These are phyloP conservation scores for Micoletzkya japonica DNA, from an alignment of 2,888 invertebrate species.

Conservation along the genomic window DNA sequence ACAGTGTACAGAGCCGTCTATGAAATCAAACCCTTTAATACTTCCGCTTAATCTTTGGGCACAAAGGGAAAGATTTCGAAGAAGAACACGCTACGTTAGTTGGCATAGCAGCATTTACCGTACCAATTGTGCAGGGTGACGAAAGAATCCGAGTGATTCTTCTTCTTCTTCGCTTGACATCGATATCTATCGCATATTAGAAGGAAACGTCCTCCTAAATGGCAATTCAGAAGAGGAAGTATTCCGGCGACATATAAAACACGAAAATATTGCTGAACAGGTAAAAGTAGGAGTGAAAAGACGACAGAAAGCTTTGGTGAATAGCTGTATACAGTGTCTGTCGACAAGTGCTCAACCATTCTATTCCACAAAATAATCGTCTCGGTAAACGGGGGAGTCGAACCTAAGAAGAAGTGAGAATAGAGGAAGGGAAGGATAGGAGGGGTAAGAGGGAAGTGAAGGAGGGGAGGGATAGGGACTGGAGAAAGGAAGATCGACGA, in stretches of 20 bases:
- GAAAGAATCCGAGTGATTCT: constrained; percentile 19
- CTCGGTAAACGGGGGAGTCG: background rate
- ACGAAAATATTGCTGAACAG: too few relatives aligned
- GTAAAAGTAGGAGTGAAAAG: too few relatives aligned
- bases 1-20: constrained; percentile 46
- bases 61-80: background rate
- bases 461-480: background rate
- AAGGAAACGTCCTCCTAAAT: too few relatives aligned
- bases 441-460: constrained; percentile 10
- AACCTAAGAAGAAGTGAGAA: constrained; percentile 7
- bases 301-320: too few relatives aligned
- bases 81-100: background rate
- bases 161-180: too few relatives aligned
- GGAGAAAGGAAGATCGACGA: background rate
- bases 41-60: background rate
- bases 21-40: background rate
- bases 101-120: background rate
- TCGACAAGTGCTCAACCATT: too few relatives aligned
- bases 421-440: constrained; percentile 1
- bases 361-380: constrained; percentile 5
- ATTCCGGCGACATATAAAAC: too few relatives aligned
- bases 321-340: too few relatives aligned
- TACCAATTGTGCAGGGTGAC: constrained; percentile 14
- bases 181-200: too few relatives aligned
- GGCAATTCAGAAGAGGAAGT: too few relatives aligned